Evolutionary conservation across 2,888 invertebrate species (phyloP).

Genomic region (Lepeophtheirus nordmannii): DNA sequence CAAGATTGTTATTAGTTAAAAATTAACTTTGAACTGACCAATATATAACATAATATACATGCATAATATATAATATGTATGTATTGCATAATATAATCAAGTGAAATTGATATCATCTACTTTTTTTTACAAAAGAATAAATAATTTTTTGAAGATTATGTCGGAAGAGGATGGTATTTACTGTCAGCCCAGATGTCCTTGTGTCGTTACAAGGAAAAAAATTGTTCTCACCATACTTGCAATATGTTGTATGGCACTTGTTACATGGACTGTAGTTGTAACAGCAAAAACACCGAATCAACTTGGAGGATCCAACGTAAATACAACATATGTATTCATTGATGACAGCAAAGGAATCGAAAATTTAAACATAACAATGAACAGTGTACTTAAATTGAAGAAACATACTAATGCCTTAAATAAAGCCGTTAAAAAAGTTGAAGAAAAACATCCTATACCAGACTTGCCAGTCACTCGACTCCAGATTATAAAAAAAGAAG

Average conservation of each 20-base stretch:
- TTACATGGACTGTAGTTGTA: constrained; percentile 30
- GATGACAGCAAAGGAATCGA: neutral
- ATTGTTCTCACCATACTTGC: constrained; percentile 7
- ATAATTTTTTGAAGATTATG: neutral
- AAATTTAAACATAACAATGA: neutral
- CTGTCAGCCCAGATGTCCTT: constrained; percentile 3
- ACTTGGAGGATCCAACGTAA: neutral
- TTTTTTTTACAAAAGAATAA: neutral
- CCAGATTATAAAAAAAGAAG: neutral
- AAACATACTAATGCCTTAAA: neutral
- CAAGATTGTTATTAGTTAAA: too few species aligned
- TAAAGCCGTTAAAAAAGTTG: neutral
- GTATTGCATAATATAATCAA: too few species aligned
- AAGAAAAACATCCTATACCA: neutral
- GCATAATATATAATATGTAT: too few species aligned
- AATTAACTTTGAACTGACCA: too few species aligned
- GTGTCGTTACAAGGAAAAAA: constrained; percentile 1
- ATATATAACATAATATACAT: too few species aligned
- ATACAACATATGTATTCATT: neutral
- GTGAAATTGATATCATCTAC: too few species aligned
- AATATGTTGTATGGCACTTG: constrained; percentile 14
- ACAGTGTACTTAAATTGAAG: neutral
- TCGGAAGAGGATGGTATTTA: neutral
- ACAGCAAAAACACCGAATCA: constrained; percentile 30
- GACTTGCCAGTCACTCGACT: neutral